Conservation (phyloP, 2,113 vertebrate genomes). For the Delphinus delphis region DNA sequence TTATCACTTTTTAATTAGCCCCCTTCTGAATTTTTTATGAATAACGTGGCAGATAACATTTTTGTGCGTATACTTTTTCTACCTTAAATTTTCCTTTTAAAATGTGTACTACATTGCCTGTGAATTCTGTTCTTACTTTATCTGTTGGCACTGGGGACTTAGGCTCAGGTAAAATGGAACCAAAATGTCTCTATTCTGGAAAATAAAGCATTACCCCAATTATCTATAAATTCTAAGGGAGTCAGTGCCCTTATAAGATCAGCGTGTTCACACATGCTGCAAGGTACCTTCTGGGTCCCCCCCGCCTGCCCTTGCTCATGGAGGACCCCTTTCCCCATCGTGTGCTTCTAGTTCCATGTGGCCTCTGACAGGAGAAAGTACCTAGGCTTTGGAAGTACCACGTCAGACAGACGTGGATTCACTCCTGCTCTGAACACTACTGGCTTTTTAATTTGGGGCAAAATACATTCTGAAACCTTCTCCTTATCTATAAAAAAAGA, state of each 20-base stretch:
- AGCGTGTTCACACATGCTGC: not conserved
- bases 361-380: not conserved
- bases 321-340: not conserved
- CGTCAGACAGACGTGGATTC: not conserved
- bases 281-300: not conserved
- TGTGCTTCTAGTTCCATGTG: no score
- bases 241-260: not conserved
- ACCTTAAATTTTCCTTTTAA: not conserved
- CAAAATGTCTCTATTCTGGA: not conserved
- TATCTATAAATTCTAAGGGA: not conserved
- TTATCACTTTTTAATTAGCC: slow-evolving; percentile 9
- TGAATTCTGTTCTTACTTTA: not conserved
- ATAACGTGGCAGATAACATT: not conserved
- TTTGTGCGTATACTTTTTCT: not conserved
- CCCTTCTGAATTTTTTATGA: not conserved
- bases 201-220: not conserved
- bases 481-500: not conserved
- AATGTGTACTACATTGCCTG: not conserved
- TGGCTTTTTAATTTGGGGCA: not conserved
- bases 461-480: not conserved
- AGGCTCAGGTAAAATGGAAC: not conserved
- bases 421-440: not conserved
- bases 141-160: not conserved
- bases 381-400: not conserved
- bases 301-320: not conserved